Percentiles rank a stretch among this genome's conserved stretches.
Conservation (phyloP, 2,113 vertebrate genomes). For the Seriola rivoliana region DNA sequence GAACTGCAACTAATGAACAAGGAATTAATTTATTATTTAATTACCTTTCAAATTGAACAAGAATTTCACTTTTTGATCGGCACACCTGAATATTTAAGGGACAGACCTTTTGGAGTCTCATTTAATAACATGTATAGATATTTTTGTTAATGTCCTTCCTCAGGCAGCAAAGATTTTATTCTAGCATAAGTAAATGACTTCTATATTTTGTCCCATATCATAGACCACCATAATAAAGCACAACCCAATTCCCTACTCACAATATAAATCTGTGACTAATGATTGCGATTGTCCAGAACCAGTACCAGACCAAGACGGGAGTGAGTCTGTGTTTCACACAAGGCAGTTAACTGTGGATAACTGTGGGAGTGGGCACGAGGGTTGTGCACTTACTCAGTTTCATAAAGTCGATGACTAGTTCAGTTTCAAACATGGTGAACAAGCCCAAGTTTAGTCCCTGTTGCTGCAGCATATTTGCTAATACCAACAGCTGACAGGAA, state of each 20-base stretch:
- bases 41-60: too few species aligned
- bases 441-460: constrained; percentile 10
- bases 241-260: background rate
- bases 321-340: background rate
- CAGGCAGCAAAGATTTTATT: background rate
- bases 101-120: too few species aligned
- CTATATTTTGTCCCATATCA: background rate
- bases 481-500: constrained; percentile 31
- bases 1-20: too few species aligned
- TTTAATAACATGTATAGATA: background rate
- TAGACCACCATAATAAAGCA: background rate
- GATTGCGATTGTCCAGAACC: background rate
- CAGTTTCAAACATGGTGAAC: background rate
- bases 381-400: background rate
- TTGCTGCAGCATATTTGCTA: background rate
- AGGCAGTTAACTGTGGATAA: background rate
- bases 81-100: too few species aligned
- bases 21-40: too few species aligned
- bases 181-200: background rate
- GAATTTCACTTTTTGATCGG: too few species aligned
- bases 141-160: background rate
- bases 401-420: background rate
- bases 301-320: background rate
- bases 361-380: background rate
- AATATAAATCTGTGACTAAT: background rate